Base-by-base conservation (phyloP, 2,113 vertebrate genomes). In the Eupsittula cactorum region DNA sequence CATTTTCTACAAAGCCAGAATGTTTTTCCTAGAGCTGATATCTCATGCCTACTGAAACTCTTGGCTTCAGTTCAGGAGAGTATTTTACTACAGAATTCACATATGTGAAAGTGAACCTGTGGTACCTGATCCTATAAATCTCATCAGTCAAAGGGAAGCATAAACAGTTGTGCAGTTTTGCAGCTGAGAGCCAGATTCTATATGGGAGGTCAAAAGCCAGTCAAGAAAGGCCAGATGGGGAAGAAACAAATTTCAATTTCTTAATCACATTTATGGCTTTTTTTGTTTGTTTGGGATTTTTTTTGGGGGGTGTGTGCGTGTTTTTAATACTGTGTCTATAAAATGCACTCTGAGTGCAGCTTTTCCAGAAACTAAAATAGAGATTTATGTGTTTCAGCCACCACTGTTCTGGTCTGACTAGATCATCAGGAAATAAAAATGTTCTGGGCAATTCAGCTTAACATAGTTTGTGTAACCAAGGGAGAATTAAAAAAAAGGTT, bases 51-150 rank as follows among this genome's bases (percentile, higher is more conserved):
- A 7, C 68, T 62, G n/a, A 80, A 93, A 20, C 12, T 84, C 35
- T 42, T 91, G 73, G 53, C 85, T 63, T 86, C 24, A 18, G n/a
- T 73, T 80, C 85, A 84, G 68, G 57, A 64, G 18, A 35, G 27
- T 49, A 19, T 86, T 89, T 93, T 86, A 59, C 73, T 88, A 68
- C 28, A 64, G 47, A 57, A 62, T 64, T 77, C 73, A 59, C 52
- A 23, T 63, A 63, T 41, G n/a, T 31, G 44, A 65, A 92, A 80
- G 42, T 14, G 21, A 79, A 76, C 47, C 31, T 50, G 19, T 1
- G 5, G 41, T 37, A 75, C 82, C 71, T 10, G 46, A 52, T 82
- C 23, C 37, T 37, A 18, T 62, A 86, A 79, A 88, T 75, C n/a
- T 89, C 57, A 63, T 39, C 46, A 25, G 28, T 46, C 39, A 75